Evolutionary conservation across 2,888 invertebrate species (phyloP), one percentile per base, ranked within the genome.

Genomic region (Clusia tigrina): DNA sequence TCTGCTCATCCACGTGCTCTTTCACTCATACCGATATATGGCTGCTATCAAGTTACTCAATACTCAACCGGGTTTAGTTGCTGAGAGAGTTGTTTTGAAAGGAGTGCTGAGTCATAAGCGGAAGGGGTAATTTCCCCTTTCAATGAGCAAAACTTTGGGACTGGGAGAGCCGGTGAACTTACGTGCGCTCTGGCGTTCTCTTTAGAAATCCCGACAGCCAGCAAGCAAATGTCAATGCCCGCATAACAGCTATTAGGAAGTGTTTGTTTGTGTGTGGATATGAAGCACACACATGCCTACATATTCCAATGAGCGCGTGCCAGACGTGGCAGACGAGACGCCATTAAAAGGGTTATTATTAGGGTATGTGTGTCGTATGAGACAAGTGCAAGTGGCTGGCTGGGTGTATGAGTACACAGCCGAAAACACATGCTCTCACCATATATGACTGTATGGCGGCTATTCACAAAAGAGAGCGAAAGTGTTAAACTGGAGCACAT

Each of bases 271-370:
- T 18, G 15, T 54, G 54, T 37, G 54, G 1, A 58, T 6, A 73
- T 74, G 74, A 74, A 76, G 73, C 71, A 71, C 76, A 73, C 68
- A 9, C 46, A 18, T 62, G 48, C 38, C 12, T 32, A 42, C 42
- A 54, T 62, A 38, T 59, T 23, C 57, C 54, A 54, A 37, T 51
- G 51, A 38, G 54, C 56, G 52, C 54, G 65, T 60, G 32, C 52
- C 54, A 56, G 42, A 26, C 66, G 67, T 64, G 65, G 70, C 51
- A 74, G 77, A 77, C 78, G 75, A 77, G 79, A 78, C 73, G 70
- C 78, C 79, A 79, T 79, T 79, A 78, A 79, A 79, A 79, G 80
- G 79, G 79, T 79, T 79, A 78, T 77, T 69, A 66, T 66, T 69
- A 67, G 59, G 67, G 26, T 71, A 70, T 71, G 73, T 71, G 70